Conservation (phyloP, 2,797 vertebrate genomes). For the Denticeps clupeoides region DNA sequence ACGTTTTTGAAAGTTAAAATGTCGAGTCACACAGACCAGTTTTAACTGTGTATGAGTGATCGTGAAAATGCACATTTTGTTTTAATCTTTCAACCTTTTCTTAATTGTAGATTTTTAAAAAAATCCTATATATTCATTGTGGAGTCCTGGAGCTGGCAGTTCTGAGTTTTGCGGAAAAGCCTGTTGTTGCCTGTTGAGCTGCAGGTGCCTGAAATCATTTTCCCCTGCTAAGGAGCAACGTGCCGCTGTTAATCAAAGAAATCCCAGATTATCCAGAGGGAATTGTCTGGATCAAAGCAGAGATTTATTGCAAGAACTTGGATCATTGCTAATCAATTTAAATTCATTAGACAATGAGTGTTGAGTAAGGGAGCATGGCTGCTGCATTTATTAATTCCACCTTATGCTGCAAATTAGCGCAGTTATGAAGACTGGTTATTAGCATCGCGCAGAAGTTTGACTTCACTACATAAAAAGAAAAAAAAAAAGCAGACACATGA, state of each 20-base stretch:
- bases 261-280: constrained; percentile 52
- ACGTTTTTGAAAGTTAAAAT: too few species aligned
- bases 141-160: too few species aligned
- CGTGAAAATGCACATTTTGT: too few species aligned
- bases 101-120: too few species aligned
- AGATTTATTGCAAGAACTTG: constrained; percentile 57
- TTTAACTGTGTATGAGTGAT: too few species aligned
- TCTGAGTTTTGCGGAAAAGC: too few species aligned
- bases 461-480: neutral
- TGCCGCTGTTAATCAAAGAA: constrained; percentile 55
- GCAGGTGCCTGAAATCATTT: constrained; percentile 42
- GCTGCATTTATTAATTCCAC: constrained; percentile 43
- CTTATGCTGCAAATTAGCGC: constrained; percentile 40
- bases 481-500: too few species aligned
- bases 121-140: too few species aligned
- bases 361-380: constrained; percentile 50
- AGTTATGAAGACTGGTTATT: constrained; percentile 48
- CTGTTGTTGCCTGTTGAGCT: too few species aligned
- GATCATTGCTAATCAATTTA: constrained; percentile 57
- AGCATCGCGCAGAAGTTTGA: neutral
- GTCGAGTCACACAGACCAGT: too few species aligned
- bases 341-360: constrained; percentile 57
- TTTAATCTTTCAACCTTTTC: too few species aligned
- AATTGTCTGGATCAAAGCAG: constrained; percentile 56
- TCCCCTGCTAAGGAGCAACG: constrained; percentile 39